phyloP scores from a whole-genome alignment of 1,140 invertebrate species.

The Plectus sambesii region DNA sequence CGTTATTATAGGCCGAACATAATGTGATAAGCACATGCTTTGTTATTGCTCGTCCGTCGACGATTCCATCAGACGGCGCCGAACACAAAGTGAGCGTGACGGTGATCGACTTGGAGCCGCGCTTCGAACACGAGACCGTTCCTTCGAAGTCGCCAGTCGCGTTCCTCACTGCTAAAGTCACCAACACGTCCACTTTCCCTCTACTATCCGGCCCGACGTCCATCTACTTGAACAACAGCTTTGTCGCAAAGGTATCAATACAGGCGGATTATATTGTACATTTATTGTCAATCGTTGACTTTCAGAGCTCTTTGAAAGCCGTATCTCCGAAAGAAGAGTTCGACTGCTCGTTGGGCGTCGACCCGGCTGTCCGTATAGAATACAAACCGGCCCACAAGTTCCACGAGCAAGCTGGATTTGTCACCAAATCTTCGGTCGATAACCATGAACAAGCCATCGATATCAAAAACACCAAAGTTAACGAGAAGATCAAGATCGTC shows the following conservation, averaged over 20 bases:
- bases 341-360: conserved; percentile 47
- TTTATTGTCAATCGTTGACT: too few relatives aligned
- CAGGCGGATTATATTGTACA: not conserved
- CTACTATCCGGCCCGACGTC: conserved; percentile 47
- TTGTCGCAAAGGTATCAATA: conserved; percentile 50
- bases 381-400: conserved; percentile 43
- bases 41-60: conserved; percentile 42
- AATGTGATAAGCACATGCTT: conserved; percentile 44
- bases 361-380: conserved; percentile 43
- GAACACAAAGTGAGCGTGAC: conserved; percentile 46
- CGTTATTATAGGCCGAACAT: conserved; percentile 38
- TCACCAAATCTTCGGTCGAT: conserved; percentile 28
- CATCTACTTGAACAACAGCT: conserved; percentile 51
- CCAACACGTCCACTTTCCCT: conserved; percentile 45
- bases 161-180: conserved; percentile 47
- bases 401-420: conserved; percentile 35
- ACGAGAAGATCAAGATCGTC: conserved; percentile 33
- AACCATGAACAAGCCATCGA: conserved; percentile 43
- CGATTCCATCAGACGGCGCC: conserved; percentile 44
- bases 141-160: conserved; percentile 46
- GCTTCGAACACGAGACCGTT: conserved; percentile 46
- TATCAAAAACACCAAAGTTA: conserved; percentile 45
- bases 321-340: conserved; percentile 49
- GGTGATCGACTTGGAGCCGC: conserved; percentile 46
- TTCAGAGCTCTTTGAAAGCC: conserved; percentile 40